Evolutionary conservation across 2,888 invertebrate genomes (phyloP).

Genomic region (Cerceris rybyensis): DNA sequence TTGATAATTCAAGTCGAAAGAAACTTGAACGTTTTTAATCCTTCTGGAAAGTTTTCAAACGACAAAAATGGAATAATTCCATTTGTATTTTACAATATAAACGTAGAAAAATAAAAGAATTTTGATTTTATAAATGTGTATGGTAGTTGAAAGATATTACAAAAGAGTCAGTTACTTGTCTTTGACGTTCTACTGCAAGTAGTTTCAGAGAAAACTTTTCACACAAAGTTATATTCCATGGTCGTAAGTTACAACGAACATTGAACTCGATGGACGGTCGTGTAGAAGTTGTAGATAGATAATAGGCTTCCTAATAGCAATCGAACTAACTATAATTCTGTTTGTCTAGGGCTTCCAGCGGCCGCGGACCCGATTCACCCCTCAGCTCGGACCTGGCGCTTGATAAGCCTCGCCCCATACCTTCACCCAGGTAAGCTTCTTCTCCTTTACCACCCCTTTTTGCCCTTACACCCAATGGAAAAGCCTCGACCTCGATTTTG

Average conservation of each 20-base stretch:
- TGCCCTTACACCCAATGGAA: conserved; percentile 20
- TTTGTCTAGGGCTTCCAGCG: conserved; percentile 77
- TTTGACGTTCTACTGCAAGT: too few relatives aligned
- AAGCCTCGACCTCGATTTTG: conserved; percentile 34
- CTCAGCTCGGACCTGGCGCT: conserved; percentile 76
- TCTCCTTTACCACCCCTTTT: conserved; percentile 19
- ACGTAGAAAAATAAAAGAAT: too few relatives aligned
- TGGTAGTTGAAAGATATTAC: too few relatives aligned
- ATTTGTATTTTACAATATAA: too few relatives aligned
- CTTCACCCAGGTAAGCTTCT: conserved; percentile 78
- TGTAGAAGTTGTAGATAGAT: conserved; percentile 23
- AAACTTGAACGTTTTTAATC: too few relatives aligned
- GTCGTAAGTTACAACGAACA: background rate
- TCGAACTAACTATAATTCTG: conserved; percentile 66
- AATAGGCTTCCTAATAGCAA: conserved; percentile 53
- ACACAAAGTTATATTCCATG: background rate
- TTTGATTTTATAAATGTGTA: too few relatives aligned
- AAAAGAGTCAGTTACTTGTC: too few relatives aligned
- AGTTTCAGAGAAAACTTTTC: background rate
- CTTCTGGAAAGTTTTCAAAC: too few relatives aligned
- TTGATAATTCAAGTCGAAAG: too few relatives aligned
- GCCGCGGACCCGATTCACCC: conserved; percentile 77
- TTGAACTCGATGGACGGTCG: conserved; percentile 17
- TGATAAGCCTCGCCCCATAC: conserved; percentile 77
- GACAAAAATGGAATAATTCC: too few relatives aligned